A percentile compares a stretch with the other conserved stretches of the same genome.
Evolutionary conservation across 1,140 invertebrate genomes (phyloP).

Genomic region (Nebria ingens): DNA sequence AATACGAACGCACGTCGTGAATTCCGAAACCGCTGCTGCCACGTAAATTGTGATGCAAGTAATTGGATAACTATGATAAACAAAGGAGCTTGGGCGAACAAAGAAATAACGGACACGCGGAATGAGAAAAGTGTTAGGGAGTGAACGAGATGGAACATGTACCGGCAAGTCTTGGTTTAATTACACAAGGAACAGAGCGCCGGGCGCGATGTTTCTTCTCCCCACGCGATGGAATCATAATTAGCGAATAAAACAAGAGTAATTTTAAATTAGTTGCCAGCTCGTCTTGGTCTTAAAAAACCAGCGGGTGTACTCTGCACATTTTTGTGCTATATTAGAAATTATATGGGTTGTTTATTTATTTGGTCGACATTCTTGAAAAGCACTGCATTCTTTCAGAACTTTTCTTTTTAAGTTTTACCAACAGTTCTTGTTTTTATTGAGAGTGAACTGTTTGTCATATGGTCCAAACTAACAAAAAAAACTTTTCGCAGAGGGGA

Average conservation of each 20-base stretch:
- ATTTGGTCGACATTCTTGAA: too few species aligned
- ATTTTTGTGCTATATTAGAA: background rate
- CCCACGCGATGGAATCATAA: conserved; percentile 2
- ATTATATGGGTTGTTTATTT: too few species aligned
- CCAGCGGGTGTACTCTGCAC: background rate
- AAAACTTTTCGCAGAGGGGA: too few species aligned
- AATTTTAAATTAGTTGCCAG: conserved; percentile 2
- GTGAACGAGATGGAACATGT: background rate
- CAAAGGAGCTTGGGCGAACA: background rate
- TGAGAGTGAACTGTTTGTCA: too few species aligned
- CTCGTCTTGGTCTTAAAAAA: background rate
- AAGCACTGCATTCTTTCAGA: too few species aligned
- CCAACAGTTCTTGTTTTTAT: too few species aligned
- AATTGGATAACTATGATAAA: conserved; percentile 9
- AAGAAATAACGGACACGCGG: background rate
- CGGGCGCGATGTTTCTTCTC: background rate
- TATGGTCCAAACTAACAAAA: too few species aligned
- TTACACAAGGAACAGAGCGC: background rate
- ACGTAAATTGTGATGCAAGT: conserved; percentile 4
- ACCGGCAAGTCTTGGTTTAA: background rate
- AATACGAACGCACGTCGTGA: background rate
- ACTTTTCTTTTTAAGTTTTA: too few species aligned
- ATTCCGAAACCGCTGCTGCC: conserved; percentile 3
- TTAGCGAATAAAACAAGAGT: conserved; percentile 9
- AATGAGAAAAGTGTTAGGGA: background rate